A percentile compares a stretch with the other conserved stretches of the same genome.
Conservation (phyloP, 37 sponge, comb jelly and placozoan species). For the Agelas oroides region DNA sequence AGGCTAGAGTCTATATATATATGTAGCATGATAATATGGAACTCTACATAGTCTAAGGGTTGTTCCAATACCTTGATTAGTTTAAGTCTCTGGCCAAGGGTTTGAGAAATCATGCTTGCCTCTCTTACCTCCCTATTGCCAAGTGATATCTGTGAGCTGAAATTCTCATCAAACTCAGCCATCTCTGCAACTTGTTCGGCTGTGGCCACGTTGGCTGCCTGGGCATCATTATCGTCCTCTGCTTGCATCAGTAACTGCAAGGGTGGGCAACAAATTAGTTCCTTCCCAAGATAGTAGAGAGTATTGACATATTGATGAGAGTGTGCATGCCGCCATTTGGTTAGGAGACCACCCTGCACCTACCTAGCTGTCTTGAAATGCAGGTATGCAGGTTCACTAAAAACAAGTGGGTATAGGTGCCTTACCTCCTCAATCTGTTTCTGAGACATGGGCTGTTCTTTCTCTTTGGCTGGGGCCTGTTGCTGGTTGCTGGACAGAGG, state of each 20-base stretch:
- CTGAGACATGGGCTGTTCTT: constrained; percentile 38
- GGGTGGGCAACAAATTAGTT: background rate
- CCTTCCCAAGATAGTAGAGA: too few species aligned
- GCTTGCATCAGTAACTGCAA: constrained; percentile 78
- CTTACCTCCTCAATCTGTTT: constrained; percentile 82
- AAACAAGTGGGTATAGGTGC: too few species aligned
- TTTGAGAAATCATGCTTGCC: too few species aligned
- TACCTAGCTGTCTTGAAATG: too few species aligned
- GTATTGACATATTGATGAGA: too few species aligned
- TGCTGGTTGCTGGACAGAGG: background rate
- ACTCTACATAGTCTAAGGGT: too few species aligned
- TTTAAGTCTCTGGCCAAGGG: too few species aligned
- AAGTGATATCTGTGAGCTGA: constrained; percentile 19
- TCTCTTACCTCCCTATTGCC: constrained; percentile 7
- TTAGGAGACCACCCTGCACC: background rate
- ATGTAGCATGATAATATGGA: too few species aligned
- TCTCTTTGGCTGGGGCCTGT: background rate
- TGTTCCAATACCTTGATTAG: too few species aligned
- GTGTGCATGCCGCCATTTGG: background rate
- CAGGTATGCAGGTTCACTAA: too few species aligned
- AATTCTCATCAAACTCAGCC: constrained; percentile 94
- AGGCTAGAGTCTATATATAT: too few species aligned
- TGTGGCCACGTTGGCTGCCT: constrained; percentile 79
- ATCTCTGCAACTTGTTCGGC: constrained; percentile 91
- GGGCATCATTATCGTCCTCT: constrained; percentile 89